phyloP scores from a whole-genome alignment of 2,888 invertebrate genomes.

The Griposia aprilina region DNA sequence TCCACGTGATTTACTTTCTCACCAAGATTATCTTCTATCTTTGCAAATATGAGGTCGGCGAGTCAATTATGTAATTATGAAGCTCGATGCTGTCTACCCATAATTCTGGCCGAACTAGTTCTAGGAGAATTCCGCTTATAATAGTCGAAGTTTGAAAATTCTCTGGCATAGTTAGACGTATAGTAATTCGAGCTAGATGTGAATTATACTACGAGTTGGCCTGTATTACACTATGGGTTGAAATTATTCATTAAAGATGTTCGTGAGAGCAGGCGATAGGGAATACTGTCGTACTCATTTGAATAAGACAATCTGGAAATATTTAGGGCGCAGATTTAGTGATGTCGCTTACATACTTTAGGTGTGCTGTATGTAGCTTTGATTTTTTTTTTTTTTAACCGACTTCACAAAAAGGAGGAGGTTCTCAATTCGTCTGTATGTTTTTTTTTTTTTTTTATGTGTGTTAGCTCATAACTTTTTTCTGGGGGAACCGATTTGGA shows the following conservation, averaged over 20 bases:
- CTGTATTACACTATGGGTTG: slow-evolving; percentile 29
- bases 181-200: slow-evolving; percentile 36
- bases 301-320: slow-evolving; percentile 45
- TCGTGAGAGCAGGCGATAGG: slow-evolving; percentile 37
- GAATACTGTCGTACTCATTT: slow-evolving; percentile 48
- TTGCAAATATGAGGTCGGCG: slow-evolving; percentile 29
- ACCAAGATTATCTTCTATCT: slow-evolving; percentile 31
- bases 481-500: too few species aligned
- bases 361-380: slow-evolving; percentile 3
- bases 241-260: slow-evolving; percentile 58
- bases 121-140: slow-evolving; percentile 55
- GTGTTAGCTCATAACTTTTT: too few species aligned
- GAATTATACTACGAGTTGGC: neutral
- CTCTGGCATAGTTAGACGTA: slow-evolving; percentile 47
- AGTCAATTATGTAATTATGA: slow-evolving; percentile 67
- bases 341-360: slow-evolving; percentile 7
- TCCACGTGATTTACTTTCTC: slow-evolving; percentile 20
- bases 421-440: too few species aligned
- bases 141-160: slow-evolving; percentile 63
- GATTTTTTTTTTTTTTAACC: too few species aligned
- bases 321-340: slow-evolving; percentile 17
- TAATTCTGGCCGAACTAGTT: slow-evolving; percentile 63
- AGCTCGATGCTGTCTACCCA: slow-evolving; percentile 45
- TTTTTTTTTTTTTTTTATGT: too few species aligned
- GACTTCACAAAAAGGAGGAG: too few species aligned